Base-by-base conservation (phyloP, 2,113 vertebrate genomes). In the Corythornis cristatus region DNA sequence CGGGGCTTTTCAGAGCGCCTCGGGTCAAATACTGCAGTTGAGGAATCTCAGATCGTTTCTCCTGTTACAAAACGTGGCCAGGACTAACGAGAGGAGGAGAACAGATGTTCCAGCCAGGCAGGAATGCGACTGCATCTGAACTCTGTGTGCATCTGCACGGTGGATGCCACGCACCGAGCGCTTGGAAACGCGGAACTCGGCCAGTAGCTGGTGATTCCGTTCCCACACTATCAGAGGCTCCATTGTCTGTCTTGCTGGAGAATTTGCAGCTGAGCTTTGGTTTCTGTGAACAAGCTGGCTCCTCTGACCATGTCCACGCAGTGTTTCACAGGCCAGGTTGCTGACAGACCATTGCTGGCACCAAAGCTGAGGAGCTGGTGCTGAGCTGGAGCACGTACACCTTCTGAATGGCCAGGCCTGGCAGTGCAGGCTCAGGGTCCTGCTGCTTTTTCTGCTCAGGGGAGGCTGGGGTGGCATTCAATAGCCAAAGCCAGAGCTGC, bases 181-280 rank as follows among this genome's bases (percentile, higher is more conserved):
- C 2, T 81, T 78, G 81, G 6, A 66, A 81, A 40, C 9, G 61
- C 86, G 25, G 31, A 54, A 4, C 86, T 82, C 71, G 1, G 50
- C 81, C 40, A 35, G 80, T 64, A 72, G 85, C 78, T 79, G 83
- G 50, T 70, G 74, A 51, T 57, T n/a, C 51, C 82, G 74, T 87
- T n/a, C 89, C 75, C 50, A 15, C 83, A 51, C 62, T 14, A 4
- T 68, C 62, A 87, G 89, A 78, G 86, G 64, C 86, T 83, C 93
- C 54, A n/a, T 75, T 89, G 89, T 90, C 77, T 89, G 53, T 26
- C 50, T 3, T 20, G 10, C 57, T 67, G 86, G 67, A 57, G 14
- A 17, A 17, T 53, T 90, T 83, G 94, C 95, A 90, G 86, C 91
- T 93, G 77, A 89, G 95, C 93, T 93, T 81, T 81, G 90, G 46